Conservation (phyloP, 2,888 invertebrate species). For the Mesorhabditis belari region DNA sequence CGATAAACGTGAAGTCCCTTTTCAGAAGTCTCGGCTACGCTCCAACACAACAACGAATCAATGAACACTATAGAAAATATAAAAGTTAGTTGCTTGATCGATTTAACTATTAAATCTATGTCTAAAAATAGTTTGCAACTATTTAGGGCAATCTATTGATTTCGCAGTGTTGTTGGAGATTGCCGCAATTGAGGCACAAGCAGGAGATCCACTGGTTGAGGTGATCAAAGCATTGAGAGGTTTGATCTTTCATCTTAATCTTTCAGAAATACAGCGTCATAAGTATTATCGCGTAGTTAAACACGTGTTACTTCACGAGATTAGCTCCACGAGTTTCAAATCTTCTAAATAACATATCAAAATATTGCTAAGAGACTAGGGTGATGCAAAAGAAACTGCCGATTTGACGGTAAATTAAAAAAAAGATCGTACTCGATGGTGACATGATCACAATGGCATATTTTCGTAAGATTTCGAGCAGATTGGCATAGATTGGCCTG, state of each 20-base stretch:
- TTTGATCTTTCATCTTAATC: slow-evolving; percentile 6
- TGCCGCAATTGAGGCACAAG: slow-evolving; percentile 23
- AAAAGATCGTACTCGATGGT: no score
- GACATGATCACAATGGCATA: no score
- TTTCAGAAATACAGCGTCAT: no score
- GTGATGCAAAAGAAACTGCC: no score
- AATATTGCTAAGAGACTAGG: no score
- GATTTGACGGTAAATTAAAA: no score
- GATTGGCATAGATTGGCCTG: no score
- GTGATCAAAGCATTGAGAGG: slow-evolving; percentile 29
- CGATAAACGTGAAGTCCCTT: neutral
- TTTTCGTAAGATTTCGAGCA: no score
- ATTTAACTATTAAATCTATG: neutral
- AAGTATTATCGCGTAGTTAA: no score
- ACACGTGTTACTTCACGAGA: no score
- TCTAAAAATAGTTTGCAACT: neutral
- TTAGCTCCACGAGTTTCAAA: no score
- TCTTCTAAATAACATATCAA: no score
- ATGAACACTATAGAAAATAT: slow-evolving; percentile 15
- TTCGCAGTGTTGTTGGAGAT: slow-evolving; percentile 25
- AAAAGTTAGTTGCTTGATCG: slow-evolving; percentile 1
- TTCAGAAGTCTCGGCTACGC: slow-evolving; percentile 23
- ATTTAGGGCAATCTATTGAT: slow-evolving; percentile 19
- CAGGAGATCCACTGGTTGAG: slow-evolving; percentile 23
- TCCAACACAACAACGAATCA: slow-evolving; percentile 20